Base-by-base conservation (phyloP, 1,140 invertebrate genomes). In the Dicyema japonicum region DNA sequence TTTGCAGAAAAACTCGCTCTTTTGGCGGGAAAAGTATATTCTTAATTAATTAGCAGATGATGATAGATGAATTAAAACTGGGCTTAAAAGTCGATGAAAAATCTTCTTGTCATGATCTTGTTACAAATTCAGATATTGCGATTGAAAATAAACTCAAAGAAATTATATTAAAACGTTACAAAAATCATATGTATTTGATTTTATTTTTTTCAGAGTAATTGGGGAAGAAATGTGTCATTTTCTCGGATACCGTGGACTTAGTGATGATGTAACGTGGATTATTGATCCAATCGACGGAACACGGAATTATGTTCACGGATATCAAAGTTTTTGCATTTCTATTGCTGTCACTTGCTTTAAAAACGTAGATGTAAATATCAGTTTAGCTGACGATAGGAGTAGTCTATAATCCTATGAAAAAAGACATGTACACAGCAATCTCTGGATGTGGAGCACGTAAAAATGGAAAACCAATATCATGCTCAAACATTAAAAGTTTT, bases 211-310 rank as follows among this genome's bases (percentile, higher is more conserved):
- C 29, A 85, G 75, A 44, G 92, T 92, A 45, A 92, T 94, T 39
- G 85, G 80, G 1, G 85, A 94, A 55, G 85, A 94, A 50, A 63
- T 65, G 3, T 65, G 64, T 16, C 59, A 67, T 29, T 55, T 50
- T 6, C 65, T 63, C 15, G 66, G 64, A 15, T 67, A 69, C 43
- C 60, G 63, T 31, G 54, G 63, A 31, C 49, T 85, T 8, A 82
- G 75, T 2, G 64, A 80, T 46, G 61, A 59, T 9, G 80, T 80
- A 7, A 94, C 82, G 5, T 94, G 82, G 82, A 72, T 94, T 28
- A 85, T 94, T 31, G 85, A 60, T 35, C 57, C 57, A 4, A 50
- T 59, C 23, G 56, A 59, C 42, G 56, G 56, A 28, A 59, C 56
- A 5, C 49, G 51, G 4, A 58, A 59, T 37, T 60, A 58, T 44